These are phyloP conservation scores for Copidosoma aretas DNA, from an alignment of 2,888 invertebrate genomes.

Conservation along the genomic window DNA sequence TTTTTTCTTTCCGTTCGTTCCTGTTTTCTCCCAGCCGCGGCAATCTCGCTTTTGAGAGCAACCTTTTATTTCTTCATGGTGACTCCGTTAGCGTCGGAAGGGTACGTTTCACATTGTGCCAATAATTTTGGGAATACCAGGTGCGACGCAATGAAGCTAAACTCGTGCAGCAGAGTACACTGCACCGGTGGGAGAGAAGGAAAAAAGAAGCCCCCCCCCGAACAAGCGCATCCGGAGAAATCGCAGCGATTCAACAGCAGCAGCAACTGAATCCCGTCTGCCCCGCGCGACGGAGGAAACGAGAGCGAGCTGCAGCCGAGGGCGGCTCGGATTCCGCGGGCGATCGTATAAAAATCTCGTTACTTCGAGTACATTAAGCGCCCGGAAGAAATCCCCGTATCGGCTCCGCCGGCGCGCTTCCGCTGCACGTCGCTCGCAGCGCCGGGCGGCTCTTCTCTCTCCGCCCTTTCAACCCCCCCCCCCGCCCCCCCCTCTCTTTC, in stretches of 20 bases:
- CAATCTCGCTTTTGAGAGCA: no score
- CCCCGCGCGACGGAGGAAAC: no score
- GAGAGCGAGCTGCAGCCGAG: neutral
- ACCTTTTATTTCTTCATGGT: no score
- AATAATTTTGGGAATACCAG: no score
- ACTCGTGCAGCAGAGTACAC: no score
- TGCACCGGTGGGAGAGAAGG: neutral
- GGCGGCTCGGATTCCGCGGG: constrained; percentile 13
- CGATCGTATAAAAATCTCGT: constrained; percentile 38
- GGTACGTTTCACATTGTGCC: no score
- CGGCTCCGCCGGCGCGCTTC: constrained; percentile 29
- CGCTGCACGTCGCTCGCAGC: constrained; percentile 24
- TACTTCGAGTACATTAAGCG: constrained; percentile 38
- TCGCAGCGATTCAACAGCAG: neutral
- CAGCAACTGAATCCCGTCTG: no score
- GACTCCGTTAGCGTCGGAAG: no score
- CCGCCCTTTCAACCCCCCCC: neutral
- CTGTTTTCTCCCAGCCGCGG: no score
- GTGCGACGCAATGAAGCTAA: no score
- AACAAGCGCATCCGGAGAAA: neutral
- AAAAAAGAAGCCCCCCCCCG: neutral
- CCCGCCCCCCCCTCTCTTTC: no score
- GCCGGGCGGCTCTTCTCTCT: constrained; percentile 6
- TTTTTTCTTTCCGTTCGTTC: no score
- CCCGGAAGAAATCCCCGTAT: constrained; percentile 34